Conservation (phyloP, 2,888 invertebrate species). For the Cheilosia impressa region DNA sequence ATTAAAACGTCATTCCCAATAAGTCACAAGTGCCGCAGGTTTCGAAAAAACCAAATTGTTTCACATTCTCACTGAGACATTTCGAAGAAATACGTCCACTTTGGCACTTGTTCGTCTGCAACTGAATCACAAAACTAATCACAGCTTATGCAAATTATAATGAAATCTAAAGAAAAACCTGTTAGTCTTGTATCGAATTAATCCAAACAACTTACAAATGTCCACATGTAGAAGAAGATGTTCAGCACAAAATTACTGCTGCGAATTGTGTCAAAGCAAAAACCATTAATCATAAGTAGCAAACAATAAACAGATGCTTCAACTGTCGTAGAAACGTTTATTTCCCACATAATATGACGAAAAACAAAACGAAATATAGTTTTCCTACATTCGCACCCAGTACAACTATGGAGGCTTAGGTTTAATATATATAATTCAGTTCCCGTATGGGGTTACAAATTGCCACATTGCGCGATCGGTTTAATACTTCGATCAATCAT, state of each 20-base stretch:
- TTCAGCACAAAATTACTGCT: constrained; percentile 4
- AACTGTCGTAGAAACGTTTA: constrained; percentile 15
- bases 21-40: not conserved
- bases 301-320: constrained; percentile 7
- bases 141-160: constrained; percentile 4
- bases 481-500: constrained; percentile 53
- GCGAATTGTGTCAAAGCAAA: constrained; percentile 10
- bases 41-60: not conserved
- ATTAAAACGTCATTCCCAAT: no score
- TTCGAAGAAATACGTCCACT: not conserved
- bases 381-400: constrained; percentile 17
- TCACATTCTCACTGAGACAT: not conserved
- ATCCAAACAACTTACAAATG: constrained; percentile 39
- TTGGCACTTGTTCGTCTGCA: not conserved
- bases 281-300: constrained; percentile 28
- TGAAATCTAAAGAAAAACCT: constrained; percentile 14
- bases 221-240: constrained; percentile 23
- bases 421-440: constrained; percentile 6
- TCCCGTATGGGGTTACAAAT: constrained; percentile 30
- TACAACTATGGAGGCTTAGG: constrained; percentile 9
- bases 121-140: not conserved
- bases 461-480: constrained; percentile 23
- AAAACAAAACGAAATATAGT: not conserved
- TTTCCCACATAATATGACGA: constrained; percentile 4
- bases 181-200: constrained; percentile 32